phyloP scores from a whole-genome alignment of 1,140 invertebrate genomes.

The Drusus annulatus region DNA sequence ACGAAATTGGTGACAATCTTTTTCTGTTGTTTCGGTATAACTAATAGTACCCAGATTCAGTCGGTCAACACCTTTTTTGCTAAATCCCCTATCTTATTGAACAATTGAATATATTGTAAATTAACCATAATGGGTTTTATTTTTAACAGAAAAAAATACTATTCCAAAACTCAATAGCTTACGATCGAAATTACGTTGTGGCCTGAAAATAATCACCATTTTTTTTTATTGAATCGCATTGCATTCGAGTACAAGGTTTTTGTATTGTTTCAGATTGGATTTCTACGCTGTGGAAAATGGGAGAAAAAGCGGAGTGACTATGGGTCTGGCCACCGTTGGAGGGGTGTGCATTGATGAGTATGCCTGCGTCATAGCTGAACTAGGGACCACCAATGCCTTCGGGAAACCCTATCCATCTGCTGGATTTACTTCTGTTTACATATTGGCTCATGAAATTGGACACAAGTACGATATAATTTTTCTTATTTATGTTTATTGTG shows the following conservation, averaged over 20 bases:
- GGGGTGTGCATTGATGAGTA: constrained; percentile 82
- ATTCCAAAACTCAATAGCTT: no score
- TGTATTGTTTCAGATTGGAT: constrained; percentile 74
- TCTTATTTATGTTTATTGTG: neutral
- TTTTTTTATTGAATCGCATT: no score
- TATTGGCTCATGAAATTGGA: constrained; percentile 87
- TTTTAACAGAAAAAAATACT: no score
- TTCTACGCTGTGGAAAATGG: constrained; percentile 81
- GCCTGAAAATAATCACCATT: no score
- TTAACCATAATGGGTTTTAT: no score
- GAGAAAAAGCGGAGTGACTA: constrained; percentile 78
- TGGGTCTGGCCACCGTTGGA: constrained; percentile 83
- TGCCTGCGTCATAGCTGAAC: constrained; percentile 84
- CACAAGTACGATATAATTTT: constrained; percentile 77
- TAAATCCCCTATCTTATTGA: no score
- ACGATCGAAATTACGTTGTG: no score
- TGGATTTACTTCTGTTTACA: constrained; percentile 85
- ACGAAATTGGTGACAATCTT: no score
- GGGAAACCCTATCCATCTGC: constrained; percentile 82
- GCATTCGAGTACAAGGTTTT: neutral
- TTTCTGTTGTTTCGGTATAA: no score
- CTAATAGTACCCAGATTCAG: no score
- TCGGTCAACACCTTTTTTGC: no score
- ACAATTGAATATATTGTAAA: no score
- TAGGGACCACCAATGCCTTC: constrained; percentile 79